A percentile compares a stretch with the other conserved stretches of the same genome.
phyloP scores from a whole-genome alignment of 2,888 invertebrate genomes.

The Scaptomyza polygonia region DNA sequence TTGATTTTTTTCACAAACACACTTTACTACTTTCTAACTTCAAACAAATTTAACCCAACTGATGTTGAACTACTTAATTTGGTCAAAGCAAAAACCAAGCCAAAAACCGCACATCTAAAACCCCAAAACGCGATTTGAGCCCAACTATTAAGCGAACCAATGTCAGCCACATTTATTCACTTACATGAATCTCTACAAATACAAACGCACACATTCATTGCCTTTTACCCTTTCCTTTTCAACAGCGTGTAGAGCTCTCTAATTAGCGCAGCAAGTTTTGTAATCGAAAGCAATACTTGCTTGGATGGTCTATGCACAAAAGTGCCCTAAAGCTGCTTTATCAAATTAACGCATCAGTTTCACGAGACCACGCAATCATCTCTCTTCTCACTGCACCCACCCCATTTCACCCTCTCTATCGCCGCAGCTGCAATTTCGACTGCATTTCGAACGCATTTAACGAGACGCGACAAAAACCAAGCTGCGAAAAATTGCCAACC shows the following conservation, averaged over 20 bases:
- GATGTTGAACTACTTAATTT: conserved; percentile 4
- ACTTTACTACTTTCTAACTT: background rate
- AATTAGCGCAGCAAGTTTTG: conserved; percentile 62
- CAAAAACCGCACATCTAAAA: conserved; percentile 18
- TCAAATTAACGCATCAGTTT: conserved; percentile 68
- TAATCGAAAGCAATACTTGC: conserved; percentile 65
- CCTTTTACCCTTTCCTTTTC: background rate
- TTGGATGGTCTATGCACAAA: conserved; percentile 51
- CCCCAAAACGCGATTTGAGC: conserved; percentile 22
- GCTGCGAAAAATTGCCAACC: conserved; percentile 54
- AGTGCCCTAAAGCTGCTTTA: conserved; percentile 68
- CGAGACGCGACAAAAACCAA: conserved; percentile 60
- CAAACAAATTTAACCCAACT: conserved; percentile 10
- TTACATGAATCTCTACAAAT: background rate
- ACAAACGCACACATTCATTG: background rate
- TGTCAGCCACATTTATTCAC: conserved; percentile 19
- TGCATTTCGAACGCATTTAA: conserved; percentile 61
- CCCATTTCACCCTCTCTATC: too few species aligned
- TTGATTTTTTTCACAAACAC: too few species aligned
- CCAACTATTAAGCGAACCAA: conserved; percentile 36
- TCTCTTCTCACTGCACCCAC: background rate
- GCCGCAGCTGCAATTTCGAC: conserved; percentile 38
- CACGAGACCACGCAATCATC: conserved; percentile 42
- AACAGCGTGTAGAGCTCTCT: conserved; percentile 31
- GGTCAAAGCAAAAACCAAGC: conserved; percentile 4